Percentiles rank a stretch among this genome's conserved stretches.
Evolutionary conservation across 35 echinoderm and acorn worm genomes (phyloP).

Genomic region (Strongylocentrotus purpuratus): DNA sequence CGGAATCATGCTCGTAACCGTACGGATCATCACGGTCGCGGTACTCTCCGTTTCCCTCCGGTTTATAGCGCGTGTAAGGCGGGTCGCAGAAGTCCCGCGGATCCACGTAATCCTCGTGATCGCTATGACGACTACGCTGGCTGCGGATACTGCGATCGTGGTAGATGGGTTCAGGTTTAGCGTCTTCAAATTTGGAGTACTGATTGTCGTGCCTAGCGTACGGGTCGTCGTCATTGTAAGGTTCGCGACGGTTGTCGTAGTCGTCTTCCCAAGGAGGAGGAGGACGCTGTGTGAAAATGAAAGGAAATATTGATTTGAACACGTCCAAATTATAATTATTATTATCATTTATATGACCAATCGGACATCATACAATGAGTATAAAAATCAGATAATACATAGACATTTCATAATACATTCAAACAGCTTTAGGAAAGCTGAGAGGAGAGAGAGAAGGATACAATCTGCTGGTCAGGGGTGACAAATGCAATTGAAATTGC

Average conservation of each 20-base stretch:
- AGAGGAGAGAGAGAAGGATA: no score
- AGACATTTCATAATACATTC: no score
- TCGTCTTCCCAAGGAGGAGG: background rate
- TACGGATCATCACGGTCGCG: constrained; percentile 35
- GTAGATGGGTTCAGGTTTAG: constrained; percentile 49
- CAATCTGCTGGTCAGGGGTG: no score
- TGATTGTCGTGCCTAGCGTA: background rate
- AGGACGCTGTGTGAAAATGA: background rate
- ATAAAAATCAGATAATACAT: no score
- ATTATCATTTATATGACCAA: no score
- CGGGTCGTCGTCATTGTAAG: constrained; percentile 8
- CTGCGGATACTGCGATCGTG: background rate
- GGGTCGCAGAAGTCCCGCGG: constrained; percentile 9
- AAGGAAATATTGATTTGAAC: background rate
- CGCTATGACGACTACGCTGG: background rate
- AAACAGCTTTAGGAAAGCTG: no score
- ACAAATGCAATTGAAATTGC: no score
- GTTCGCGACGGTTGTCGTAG: background rate
- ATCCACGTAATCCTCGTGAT: constrained; percentile 27
- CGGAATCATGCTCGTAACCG: constrained; percentile 19
- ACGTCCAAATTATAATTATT: no score
- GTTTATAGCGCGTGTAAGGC: background rate
- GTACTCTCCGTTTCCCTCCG: background rate
- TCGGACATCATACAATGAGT: no score
- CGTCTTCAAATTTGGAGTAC: constrained; percentile 24